Conservation (phyloP, 1,140 invertebrate species). For the Drosophila tani region DNA sequence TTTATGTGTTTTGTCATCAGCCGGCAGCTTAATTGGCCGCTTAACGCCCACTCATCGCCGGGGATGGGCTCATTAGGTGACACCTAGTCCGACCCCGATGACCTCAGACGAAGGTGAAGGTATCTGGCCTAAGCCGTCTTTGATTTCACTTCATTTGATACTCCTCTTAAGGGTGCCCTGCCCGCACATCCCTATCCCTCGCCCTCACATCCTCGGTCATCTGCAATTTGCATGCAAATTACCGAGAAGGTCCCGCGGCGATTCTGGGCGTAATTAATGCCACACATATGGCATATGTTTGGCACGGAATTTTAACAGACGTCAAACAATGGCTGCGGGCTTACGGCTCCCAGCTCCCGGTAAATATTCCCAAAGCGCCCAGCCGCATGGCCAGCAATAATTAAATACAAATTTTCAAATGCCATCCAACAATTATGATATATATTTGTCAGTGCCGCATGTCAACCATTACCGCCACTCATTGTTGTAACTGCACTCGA, state of each 20-base stretch:
- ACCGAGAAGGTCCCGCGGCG: constrained; percentile 14
- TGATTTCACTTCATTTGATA: constrained; percentile 47
- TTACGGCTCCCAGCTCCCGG: not conserved
- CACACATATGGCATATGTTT: constrained; percentile 41
- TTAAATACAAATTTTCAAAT: constrained; percentile 60
- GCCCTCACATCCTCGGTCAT: constrained; percentile 11
- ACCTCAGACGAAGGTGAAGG: not conserved
- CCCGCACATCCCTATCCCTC: too few species aligned
- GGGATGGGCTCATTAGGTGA: constrained; percentile 56
- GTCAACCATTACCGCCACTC: constrained; percentile 26
- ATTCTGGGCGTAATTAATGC: constrained; percentile 51
- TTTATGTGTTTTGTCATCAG: constrained; percentile 56
- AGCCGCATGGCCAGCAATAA: constrained; percentile 41
- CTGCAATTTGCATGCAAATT: constrained; percentile 51
- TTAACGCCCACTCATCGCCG: constrained; percentile 55
- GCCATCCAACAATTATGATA: constrained; percentile 60
- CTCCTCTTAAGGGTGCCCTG: not conserved
- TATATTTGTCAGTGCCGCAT: constrained; percentile 52
- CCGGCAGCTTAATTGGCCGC: constrained; percentile 65
- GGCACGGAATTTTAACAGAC: constrained; percentile 25
- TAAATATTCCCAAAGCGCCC: constrained; percentile 20
- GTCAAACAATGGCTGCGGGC: constrained; percentile 27
- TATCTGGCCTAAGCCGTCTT: constrained; percentile 13
- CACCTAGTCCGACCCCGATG: constrained; percentile 19
- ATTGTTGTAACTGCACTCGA: constrained; percentile 46